Percentiles rank a stretch among this genome's conserved stretches.
These are phyloP conservation scores for Bovichtus diacanthus DNA, from an alignment of 2,797 vertebrate species.

Conservation along the genomic window DNA sequence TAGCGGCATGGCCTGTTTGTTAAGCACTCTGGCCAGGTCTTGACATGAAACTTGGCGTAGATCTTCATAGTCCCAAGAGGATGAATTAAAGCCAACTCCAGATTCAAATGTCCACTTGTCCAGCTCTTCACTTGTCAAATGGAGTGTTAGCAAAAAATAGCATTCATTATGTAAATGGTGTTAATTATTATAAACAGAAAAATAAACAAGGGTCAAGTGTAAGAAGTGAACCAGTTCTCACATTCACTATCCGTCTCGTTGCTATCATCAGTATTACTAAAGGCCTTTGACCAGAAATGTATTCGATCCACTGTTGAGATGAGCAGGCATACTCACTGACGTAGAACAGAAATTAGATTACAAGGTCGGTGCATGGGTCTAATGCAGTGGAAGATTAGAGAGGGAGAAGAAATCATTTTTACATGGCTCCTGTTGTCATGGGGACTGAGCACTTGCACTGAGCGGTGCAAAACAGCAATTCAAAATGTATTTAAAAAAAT, in stretches of 20 bases:
- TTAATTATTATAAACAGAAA: conserved; percentile 15
- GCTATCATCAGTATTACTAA: conserved; percentile 38
- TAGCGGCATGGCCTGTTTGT: background rate
- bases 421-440: conserved; percentile 68
- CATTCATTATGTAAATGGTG: too few species aligned
- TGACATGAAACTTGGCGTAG: conserved; percentile 23
- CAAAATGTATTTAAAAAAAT: conserved; percentile 49
- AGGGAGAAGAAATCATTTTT: conserved; percentile 63
- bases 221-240: conserved; percentile 32
- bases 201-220: conserved; percentile 5
- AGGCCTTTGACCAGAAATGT: conserved; percentile 57
- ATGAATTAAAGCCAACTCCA: conserved; percentile 10
- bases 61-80: background rate
- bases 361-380: conserved; percentile 66
- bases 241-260: background rate
- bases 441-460: conserved; percentile 54
- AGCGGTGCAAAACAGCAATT: conserved; percentile 52
- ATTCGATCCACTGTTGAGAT: conserved; percentile 56
- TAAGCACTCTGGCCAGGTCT: conserved; percentile 10
- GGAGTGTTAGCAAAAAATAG: background rate
- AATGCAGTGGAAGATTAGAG: conserved; percentile 69
- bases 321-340: conserved; percentile 53
- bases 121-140: background rate
- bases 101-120: conserved; percentile 16
- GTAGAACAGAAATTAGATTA: conserved; percentile 73